Percentiles rank a stretch among this genome's conserved stretches.
phyloP scores from a whole-genome alignment of 2,888 invertebrate species.

The Spilosoma lubricipeda region DNA sequence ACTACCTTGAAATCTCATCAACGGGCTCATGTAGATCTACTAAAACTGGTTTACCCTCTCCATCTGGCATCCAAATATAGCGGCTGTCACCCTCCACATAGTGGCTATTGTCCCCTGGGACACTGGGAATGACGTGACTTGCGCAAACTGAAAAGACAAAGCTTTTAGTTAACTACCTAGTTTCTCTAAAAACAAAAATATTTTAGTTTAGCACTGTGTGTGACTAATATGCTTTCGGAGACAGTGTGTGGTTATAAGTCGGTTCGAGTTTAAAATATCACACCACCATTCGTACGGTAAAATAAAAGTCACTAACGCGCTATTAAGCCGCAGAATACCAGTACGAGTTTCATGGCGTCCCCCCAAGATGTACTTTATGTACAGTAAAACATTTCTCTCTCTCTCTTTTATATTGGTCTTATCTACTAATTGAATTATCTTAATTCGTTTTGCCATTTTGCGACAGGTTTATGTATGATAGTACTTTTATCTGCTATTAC shows the following conservation, averaged over 20 bases:
- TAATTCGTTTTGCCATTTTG: background rate
- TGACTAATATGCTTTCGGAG: background rate
- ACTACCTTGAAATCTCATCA: too few species aligned
- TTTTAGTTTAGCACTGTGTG: background rate
- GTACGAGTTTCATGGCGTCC: too few species aligned
- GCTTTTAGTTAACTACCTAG: background rate
- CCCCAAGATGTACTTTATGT: background rate
- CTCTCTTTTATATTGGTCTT: background rate
- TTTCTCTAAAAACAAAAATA: too few species aligned
- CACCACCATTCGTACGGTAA: too few species aligned
- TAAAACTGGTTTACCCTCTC: constrained; percentile 53
- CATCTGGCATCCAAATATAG: constrained; percentile 69
- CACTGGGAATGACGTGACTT: constrained; percentile 43
- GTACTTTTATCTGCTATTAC: too few species aligned
- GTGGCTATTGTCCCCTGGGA: constrained; percentile 59
- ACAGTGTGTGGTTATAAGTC: too few species aligned
- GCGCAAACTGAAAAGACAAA: constrained; percentile 20
- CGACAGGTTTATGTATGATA: background rate
- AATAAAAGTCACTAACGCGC: too few species aligned
- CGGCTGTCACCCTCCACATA: constrained; percentile 62
- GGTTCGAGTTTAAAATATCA: too few species aligned
- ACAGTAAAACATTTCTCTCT: too few species aligned
- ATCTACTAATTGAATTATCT: too few species aligned
- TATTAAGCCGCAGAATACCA: too few species aligned
- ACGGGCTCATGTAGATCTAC: constrained; percentile 60